Evolutionary conservation across 1,140 invertebrate genomes (phyloP), one percentile per base, ranked within the genome.

Genomic region (Trichonephila clavata): DNA sequence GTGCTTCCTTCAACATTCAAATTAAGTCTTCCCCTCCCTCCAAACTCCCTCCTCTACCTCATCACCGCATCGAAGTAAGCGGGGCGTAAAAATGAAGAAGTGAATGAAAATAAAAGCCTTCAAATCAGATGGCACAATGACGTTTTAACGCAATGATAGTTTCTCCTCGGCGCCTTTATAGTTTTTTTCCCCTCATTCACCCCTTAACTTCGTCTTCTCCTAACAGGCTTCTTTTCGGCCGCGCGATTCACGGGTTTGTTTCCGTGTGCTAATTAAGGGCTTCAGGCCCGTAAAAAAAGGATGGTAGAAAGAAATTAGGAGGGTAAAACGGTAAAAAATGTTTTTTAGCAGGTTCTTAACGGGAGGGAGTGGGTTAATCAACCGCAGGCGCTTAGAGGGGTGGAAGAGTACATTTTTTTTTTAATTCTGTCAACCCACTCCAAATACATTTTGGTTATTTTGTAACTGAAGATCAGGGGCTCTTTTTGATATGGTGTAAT

Each of bases 1-100:
- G 90, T 84, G 90, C 57, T 92, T 92, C 90, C 90, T 92, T 92
- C 90, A 92, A 83, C 90, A 92, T 92, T 92, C 90, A 92, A 92
- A 92, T 92, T 92, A 92, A 92, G 90, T 92, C 90, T 92, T 84
- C 88, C 88, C 43, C 43, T 27, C 59, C 32, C 88, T 18, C 61
- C 20, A 20, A 50, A 50, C 50, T 32, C 61, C 5, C 61, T 59
- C 68, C 88, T 39, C 80, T 65, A 27, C 77, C 89, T 65, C 81
- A 65, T 84, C 60, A 24, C 90, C 27, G 59, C 80, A 84, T 80
- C 63, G 77, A 43, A 84, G 88, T 50, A 77, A 59, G 57, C 39
- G 77, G 60, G 43, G 63, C 68, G 89, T 80, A 90, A 90, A 90
- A 80, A 68, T 71, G 81, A 83, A 91, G 39, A 91, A 83, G 24